phyloP scores from a whole-genome alignment of 2,113 vertebrate genomes.

The Ceratotherium simum region DNA sequence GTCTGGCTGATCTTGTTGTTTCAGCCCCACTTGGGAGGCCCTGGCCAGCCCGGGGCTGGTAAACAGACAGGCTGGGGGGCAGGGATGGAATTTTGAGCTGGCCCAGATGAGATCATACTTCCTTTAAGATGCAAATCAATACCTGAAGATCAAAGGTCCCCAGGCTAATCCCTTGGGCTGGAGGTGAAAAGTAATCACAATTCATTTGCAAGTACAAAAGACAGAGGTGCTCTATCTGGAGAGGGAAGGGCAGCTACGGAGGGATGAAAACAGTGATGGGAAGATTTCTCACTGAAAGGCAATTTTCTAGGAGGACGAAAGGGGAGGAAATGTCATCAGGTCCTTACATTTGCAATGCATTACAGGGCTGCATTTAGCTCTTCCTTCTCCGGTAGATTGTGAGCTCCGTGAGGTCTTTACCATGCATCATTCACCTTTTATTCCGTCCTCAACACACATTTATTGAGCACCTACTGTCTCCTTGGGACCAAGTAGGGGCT shows the following conservation, averaged over 20 bases:
- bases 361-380: neutral
- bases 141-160: constrained; percentile 90
- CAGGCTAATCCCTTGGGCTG: constrained; percentile 88
- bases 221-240: constrained; percentile 85
- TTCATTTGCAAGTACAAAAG: constrained; percentile 87
- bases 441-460: neutral
- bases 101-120: constrained; percentile 89
- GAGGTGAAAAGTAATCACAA: constrained; percentile 90
- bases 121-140: constrained; percentile 91
- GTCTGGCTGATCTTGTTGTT: constrained; percentile 82
- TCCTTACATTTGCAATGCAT: constrained; percentile 36
- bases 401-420: neutral
- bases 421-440: neutral
- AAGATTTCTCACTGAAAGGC: constrained; percentile 76
- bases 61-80: constrained; percentile 86
- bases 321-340: constrained; percentile 19
- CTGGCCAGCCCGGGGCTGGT: constrained; percentile 83
- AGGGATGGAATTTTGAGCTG: constrained; percentile 87
- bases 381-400: neutral
- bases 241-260: constrained; percentile 41
- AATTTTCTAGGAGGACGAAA: constrained; percentile 54
- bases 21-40: constrained; percentile 87
- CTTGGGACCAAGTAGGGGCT: neutral
- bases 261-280: constrained; percentile 63
- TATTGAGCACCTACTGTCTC: constrained; percentile 15